Base-by-base conservation (phyloP, 2,113 vertebrate genomes). In the Etia nguti region DNA sequence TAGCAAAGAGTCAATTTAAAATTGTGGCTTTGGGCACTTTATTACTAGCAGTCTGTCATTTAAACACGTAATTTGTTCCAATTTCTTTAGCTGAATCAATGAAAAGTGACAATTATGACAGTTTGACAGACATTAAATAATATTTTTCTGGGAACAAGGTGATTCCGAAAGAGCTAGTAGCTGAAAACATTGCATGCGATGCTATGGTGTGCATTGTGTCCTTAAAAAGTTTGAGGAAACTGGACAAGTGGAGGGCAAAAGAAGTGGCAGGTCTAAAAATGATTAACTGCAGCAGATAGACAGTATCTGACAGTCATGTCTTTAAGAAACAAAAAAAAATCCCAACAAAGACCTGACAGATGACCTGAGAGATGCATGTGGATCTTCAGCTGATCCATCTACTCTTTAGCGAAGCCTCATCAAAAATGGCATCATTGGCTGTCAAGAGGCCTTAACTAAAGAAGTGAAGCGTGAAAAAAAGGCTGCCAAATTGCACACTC, bases 161-260 rank as follows among this genome's bases (percentile, higher is more conserved):
- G 48, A 52, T 9, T 48, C 6, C 13, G 5, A 48, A 48, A 48
- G 12, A 15, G 43, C 43, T 46, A 46, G 15, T 20, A 8, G 48
- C 50, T 8, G 18, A 52, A 52, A 20, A 73, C 22, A 10, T 0
- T 26, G 68, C 38, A 73, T 46, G 26, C 10, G 2, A 6, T 1
- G 5, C 3, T 10, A 4, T 0, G 3, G n/a, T 73, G 41, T 73
- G 22, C 68, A 73, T n/a, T 0, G 68, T 73, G 41, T 29, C 0
- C 13, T 73, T 26, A 73, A 73, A 46, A 73, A 26, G 11, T 46
- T 46, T 70, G 22, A 70, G 65, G 38, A 70, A 70, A 26, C 0
- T 70, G 22, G 20, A 68, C 22, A 68, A 6, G 36, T 41, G 36
- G 22, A 73, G 22, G 16, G 6, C 9, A 73, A 48, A 73, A 46